A percentile compares a stretch with the other conserved stretches of the same genome.
Evolutionary conservation across 92 coral and sea anemone genomes (phyloP).

Genomic region (Epizoanthus stellaris): DNA sequence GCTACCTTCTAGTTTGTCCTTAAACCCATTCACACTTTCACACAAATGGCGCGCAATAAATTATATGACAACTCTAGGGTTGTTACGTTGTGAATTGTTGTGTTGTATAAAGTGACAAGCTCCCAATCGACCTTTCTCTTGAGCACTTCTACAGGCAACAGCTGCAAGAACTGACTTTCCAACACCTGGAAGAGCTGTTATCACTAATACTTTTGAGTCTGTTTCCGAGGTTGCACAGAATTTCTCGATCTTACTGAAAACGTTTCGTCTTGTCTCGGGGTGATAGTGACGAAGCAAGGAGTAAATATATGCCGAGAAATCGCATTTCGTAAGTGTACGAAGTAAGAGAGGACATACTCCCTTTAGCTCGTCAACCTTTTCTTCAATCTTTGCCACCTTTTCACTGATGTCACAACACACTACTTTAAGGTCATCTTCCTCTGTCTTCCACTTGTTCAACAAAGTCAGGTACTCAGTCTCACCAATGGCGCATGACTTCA

Average conservation of each 20-base stretch:
- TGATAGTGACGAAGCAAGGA: conserved; percentile 9
- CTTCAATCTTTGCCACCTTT: neutral
- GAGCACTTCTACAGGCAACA: no score
- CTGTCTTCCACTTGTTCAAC: neutral
- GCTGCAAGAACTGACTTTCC: no score
- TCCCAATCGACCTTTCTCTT: no score
- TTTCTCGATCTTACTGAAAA: neutral
- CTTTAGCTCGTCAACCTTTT: neutral
- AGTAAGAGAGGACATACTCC: no score
- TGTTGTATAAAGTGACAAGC: neutral
- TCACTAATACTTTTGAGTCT: neutral
- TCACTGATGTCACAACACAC: neutral
- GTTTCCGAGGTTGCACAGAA: neutral
- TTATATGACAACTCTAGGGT: no score
- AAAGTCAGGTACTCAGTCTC: neutral
- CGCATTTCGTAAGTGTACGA: conserved; percentile 30
- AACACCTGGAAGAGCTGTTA: no score
- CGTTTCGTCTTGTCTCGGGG: conserved; percentile 48
- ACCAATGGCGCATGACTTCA: conserved; percentile 37
- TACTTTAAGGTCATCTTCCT: neutral
- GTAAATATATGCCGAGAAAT: conserved; percentile 49
- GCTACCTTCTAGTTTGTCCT: no score
- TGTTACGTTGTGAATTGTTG: no score
- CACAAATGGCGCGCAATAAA: no score
- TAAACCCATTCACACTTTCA: no score